These are phyloP conservation scores for Apodemia zela DNA, from an alignment of 2,888 invertebrate species.

Conservation along the genomic window DNA sequence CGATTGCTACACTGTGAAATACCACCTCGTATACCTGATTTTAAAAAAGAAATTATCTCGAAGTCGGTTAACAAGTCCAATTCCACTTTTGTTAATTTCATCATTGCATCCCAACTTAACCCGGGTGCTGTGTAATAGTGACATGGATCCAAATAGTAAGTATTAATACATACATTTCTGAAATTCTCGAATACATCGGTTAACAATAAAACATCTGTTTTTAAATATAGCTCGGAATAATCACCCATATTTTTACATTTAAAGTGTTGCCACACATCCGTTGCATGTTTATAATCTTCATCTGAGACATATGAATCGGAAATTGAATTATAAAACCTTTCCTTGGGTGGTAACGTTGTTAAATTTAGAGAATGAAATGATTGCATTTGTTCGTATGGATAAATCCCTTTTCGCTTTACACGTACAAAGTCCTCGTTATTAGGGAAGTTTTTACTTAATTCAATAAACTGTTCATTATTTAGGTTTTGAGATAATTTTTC, in stretches of 20 bases:
- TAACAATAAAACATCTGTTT: conserved; percentile 9
- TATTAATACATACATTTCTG: neutral
- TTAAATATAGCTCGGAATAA: conserved; percentile 20
- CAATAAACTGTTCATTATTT: conserved; percentile 24
- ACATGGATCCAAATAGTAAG: conserved; percentile 3
- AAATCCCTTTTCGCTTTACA: conserved; percentile 33
- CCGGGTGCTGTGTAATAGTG: too few relatives aligned
- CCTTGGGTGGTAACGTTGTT: conserved; percentile 27
- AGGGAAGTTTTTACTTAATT: conserved; percentile 21
- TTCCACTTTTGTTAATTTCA: too few relatives aligned
- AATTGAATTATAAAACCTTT: conserved; percentile 25
- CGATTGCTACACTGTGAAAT: conserved; percentile 19
- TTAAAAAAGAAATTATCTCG: too few relatives aligned
- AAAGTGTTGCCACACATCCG: conserved; percentile 22
- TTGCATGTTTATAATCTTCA: conserved; percentile 6
- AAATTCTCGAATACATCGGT: conserved; percentile 7
- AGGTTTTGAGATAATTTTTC: conserved; percentile 25
- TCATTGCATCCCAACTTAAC: too few relatives aligned
- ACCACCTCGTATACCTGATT: too few relatives aligned
- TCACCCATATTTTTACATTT: conserved; percentile 18
- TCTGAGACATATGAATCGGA: neutral
- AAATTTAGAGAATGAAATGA: conserved; percentile 28
- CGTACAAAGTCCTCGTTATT: conserved; percentile 24
- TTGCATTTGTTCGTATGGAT: conserved; percentile 35
- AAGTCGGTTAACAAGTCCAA: too few relatives aligned